Evolutionary conservation across 2,797 vertebrate species (phyloP), one percentile per base, ranked within the genome.

Genomic region (Glyptemys insculpta): DNA sequence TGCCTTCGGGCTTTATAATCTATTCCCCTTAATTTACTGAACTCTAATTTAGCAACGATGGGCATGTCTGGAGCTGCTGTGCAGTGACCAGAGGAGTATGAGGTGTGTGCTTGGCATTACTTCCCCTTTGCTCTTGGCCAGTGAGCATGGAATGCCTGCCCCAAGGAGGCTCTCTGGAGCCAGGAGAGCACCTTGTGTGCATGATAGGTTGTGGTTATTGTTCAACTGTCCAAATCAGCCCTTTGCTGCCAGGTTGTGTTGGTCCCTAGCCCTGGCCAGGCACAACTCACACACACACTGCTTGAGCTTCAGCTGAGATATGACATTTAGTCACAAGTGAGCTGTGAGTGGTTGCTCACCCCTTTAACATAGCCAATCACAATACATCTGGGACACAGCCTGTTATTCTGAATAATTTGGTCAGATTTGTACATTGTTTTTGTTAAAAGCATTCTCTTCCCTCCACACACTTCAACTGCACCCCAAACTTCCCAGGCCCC

Each of bases 81-180:
- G 57, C 12, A 4, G 34, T 18, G 41, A 4, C n/a, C 79, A 37
- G 10, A 29, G 23, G 25, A 37, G 27, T 41, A 29, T 4, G 14
- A 18, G n/a, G 10, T 29, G 2, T 18, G 79, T 0, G 0, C 6
- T 4, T 12, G 19, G 37, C 80, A 12, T 54, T 7, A 6, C 1
- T 81, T 6, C 6, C 16, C 49, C 29, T 83, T 9, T 47, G n/a
- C 44, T 41, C 5, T 47, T 0, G 0, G 34, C 9, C 56, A 2
- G 72, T 21, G 65, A 68, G n/a, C n/a, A 37, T 37, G 15, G 15
- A 37, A 68, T 37, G n/a, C 65, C 65, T 68, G 8, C 62, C 65
- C 52, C 78, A 78, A 5, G 11, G 41, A 50, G 56, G 44, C 3
- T 8, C 14, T n/a, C n/a, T 7, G 1, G 0, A 3, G n/a, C 12